Base-by-base conservation (phyloP, 1,140 invertebrate genomes). In the Epicauta chinensis region DNA sequence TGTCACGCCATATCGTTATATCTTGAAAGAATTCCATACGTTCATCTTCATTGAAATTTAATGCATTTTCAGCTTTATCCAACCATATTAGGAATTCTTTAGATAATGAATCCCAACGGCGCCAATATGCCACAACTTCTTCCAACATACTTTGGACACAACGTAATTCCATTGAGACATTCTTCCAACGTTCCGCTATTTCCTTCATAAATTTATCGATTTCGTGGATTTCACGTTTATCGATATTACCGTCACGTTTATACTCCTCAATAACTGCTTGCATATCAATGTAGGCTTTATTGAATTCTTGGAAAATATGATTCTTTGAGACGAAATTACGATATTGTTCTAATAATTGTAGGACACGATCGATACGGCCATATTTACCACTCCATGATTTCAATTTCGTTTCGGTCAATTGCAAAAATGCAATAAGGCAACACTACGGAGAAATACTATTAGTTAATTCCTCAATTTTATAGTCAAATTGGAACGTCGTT, bases 291-390 rank as follows among this genome's bases (percentile, higher is more conserved):
- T 86, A 93, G 13, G 91, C 90, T 75, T 90, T 91, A 64, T 94
- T 90, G 73, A 95, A 95, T 73, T 93, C 91, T 70, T 94, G 88
- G 74, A 95, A 93, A 61, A 97, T 89, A 69, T 90, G 85, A 71
- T 92, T 93, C 59, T 82, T 82, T 2, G 89, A 89, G 10, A 96
- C 91, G 74, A 93, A 94, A 75, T 89, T 91, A 57, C 87, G 81
- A 65, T 95, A 96, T 63, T 96, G 90, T 56, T 89, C 84, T 57
- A 95, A 71, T 69, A 94, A 80, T 55, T 83, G 82, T 62, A 87
- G 79, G 2, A 93, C 91, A 65, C 88, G 83, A 49, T 91, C 83
- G 62, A 91, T 82, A 7, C 77, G 74, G 12, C 91, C 91, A 68
- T 93, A 94, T 71, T 95, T 96, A 0, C 84, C 81, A 51, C 84